phyloP scores from a whole-genome alignment of 2,113 vertebrate species.

The Dromas ardeola region DNA sequence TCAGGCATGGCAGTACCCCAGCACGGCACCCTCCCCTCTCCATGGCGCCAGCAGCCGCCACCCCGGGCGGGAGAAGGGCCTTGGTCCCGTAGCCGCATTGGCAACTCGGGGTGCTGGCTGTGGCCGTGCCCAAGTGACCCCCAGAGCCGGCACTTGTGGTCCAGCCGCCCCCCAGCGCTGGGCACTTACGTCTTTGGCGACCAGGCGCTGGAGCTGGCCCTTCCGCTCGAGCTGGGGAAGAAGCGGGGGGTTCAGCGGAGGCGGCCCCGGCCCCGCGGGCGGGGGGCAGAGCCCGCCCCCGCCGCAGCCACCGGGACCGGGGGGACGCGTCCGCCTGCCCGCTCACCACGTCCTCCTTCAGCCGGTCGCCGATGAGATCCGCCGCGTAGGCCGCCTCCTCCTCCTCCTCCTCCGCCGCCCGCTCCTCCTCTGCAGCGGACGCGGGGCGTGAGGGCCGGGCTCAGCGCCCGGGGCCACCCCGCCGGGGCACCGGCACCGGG shows the following conservation, averaged over 20 bases:
- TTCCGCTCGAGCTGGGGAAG: slow-evolving; percentile 87
- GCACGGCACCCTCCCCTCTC: background rate
- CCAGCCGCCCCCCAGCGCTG: background rate
- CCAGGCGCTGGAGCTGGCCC: slow-evolving; percentile 87
- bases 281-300: background rate
- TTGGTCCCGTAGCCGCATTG: accelerated
- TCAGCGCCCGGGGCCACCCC: background rate
- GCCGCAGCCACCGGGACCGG: background rate
- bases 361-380: slow-evolving; percentile 84
- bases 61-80: accelerated
- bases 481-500: background rate
- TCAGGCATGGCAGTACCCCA: accelerated
- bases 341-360: slow-evolving; percentile 90
- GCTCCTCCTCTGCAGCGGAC: slow-evolving; percentile 82
- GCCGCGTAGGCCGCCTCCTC: slow-evolving; percentile 79
- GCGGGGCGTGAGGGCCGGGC: background rate
- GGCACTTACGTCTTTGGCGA: slow-evolving; percentile 89
- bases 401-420: slow-evolving; percentile 82
- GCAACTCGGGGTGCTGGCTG: accelerated
- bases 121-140: accelerated
- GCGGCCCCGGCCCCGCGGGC: background rate
- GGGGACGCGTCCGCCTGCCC: accelerated
- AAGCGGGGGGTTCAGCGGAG: background rate
- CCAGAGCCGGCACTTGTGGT: accelerated
- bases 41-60: background rate